Conservation (phyloP, 2,113 vertebrate genomes). For the Epinephelus lanceolatus region DNA sequence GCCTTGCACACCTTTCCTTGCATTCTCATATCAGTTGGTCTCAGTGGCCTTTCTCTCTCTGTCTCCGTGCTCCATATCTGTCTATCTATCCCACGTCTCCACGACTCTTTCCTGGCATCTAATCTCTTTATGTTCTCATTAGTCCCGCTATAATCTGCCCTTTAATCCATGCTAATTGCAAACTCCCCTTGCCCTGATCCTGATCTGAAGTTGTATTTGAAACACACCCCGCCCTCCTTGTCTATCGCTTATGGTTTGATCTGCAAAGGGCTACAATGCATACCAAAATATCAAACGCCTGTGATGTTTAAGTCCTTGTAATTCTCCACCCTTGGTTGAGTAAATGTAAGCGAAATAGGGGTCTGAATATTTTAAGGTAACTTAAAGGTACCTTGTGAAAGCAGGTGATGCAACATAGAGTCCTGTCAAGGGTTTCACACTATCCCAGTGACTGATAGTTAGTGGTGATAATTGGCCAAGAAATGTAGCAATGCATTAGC, state of each 20-base stretch:
- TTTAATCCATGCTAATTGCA: slow-evolving; percentile 75
- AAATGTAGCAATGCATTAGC: not conserved
- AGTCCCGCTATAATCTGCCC: slow-evolving; percentile 62
- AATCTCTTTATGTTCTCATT: slow-evolving; percentile 75
- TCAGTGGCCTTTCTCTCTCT: slow-evolving; percentile 34
- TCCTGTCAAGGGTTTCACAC: not conserved
- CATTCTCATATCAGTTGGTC: slow-evolving; percentile 50
- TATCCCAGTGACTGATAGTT: not conserved
- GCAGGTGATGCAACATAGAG: not conserved
- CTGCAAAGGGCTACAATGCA: slow-evolving; percentile 39
- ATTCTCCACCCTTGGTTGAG: slow-evolving; percentile 14
- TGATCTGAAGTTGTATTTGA: slow-evolving; percentile 65
- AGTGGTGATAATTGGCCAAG: not conserved
- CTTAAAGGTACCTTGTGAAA: not conserved
- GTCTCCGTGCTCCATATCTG: slow-evolving; percentile 39
- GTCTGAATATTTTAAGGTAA: not conserved
- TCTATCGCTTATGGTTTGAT: slow-evolving; percentile 57
- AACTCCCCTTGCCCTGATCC: slow-evolving; percentile 58
- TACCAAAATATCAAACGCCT: slow-evolving; percentile 38
- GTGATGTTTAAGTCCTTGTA: slow-evolving; percentile 31
- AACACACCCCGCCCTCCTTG: slow-evolving; percentile 21
- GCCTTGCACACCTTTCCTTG: slow-evolving; percentile 45
- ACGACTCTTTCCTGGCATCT: slow-evolving; percentile 52
- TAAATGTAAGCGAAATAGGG: slow-evolving; percentile 16
- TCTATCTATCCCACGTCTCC: slow-evolving; percentile 44